phyloP scores from a whole-genome alignment of 2,113 vertebrate species.

The Melanerpes formicivorus region DNA sequence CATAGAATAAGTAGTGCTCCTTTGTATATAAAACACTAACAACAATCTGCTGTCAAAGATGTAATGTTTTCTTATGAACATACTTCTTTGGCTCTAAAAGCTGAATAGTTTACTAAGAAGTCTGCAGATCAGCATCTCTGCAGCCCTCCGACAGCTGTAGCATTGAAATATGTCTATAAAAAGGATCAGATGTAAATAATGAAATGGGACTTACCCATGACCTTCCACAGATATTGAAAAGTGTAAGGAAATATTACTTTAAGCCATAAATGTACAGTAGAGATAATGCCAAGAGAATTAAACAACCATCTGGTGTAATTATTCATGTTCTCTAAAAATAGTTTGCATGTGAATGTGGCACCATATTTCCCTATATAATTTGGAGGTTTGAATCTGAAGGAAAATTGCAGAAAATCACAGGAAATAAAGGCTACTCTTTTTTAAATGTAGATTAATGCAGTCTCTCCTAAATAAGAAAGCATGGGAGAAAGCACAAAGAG shows the following conservation, averaged over 20 bases:
- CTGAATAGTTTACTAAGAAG: slow-evolving; percentile 33
- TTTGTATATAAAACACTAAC: slow-evolving; percentile 59
- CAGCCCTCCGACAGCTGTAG: slow-evolving; percentile 35
- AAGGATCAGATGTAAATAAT: slow-evolving; percentile 52
- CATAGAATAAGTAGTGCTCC: slow-evolving; percentile 10
- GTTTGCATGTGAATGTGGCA: slow-evolving; percentile 65
- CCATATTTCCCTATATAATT: slow-evolving; percentile 64
- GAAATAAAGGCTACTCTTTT: slow-evolving; percentile 11
- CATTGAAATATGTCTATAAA: slow-evolving; percentile 41
- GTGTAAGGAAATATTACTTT: slow-evolving; percentile 69
- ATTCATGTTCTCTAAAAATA: slow-evolving; percentile 80
- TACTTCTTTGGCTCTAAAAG: neutral
- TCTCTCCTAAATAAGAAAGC: neutral
- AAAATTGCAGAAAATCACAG: slow-evolving; percentile 54
- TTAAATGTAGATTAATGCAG: neutral
- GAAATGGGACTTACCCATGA: slow-evolving; percentile 21
- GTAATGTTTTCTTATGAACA: slow-evolving; percentile 8
- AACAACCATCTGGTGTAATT: slow-evolving; percentile 79
- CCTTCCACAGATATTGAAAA: slow-evolving; percentile 55
- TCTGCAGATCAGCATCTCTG: slow-evolving; percentile 45
- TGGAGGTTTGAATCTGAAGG: slow-evolving; percentile 52
- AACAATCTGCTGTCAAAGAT: slow-evolving; percentile 44
- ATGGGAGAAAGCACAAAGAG: neutral
- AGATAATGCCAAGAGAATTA: slow-evolving; percentile 77
- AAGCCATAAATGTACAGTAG: slow-evolving; percentile 75